Base-by-base conservation (phyloP, 2,888 invertebrate genomes). In the Agriopis marginaria region DNA sequence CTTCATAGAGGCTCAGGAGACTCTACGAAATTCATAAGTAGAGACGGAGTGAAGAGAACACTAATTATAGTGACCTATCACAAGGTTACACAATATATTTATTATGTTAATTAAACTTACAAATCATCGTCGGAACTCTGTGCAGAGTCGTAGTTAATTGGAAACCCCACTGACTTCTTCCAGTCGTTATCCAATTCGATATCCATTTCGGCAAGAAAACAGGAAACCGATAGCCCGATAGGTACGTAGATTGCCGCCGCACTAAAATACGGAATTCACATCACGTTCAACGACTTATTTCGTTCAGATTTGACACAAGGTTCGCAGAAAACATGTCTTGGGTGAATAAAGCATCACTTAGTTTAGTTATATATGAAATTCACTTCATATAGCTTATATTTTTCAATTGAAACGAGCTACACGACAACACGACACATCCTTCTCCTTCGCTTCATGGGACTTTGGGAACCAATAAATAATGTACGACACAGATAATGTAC, bases 61-160 rank as follows among this genome's bases (percentile, higher is more conserved):
- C 64, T 39, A n/a, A n/a, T n/a, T n/a, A 44, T 23, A 54, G 3
- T 5, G 32, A 32, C 32, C 3, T 32, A 32, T 32, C 5, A 32
- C 3, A 32, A 55, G 59, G 45, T 69, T 64, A 53, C 50, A 32
- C 59, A 44, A 53, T n/a, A 50, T 42, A 12, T 11, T 23, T 23
- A 49, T 32, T 32, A 55, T 32, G 32, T 51, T 63, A 64, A 66
- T 32, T 32, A 71, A 77, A 91, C 93, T 92, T 80, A 94, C 93
- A 86, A 86, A 76, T 95, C 95, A 71, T 95, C 94, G 40, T 94
- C 95, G 0, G 93, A 92, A 71, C 90, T 92, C 68, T 90, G 91
- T n/a, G 86, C 90, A 4, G 94, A 93, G 72, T 89, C 88, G 75
- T 91, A 94, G 81, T 95, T 95, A 67, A 95, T 94, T 58, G 92